phyloP scores from a whole-genome alignment of 2,888 invertebrate genomes.

The Xanthia icteritia region DNA sequence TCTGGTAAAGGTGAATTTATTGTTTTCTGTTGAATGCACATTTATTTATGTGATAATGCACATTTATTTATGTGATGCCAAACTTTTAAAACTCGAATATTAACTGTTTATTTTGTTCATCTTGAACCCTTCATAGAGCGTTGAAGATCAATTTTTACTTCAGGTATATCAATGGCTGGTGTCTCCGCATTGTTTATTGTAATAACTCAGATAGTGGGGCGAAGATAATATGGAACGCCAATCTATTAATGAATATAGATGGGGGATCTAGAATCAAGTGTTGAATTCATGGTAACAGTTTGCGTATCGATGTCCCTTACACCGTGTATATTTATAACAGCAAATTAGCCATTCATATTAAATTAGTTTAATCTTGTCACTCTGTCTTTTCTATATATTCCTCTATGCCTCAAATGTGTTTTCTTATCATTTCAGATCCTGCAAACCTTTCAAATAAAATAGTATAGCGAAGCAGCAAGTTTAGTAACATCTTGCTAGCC shows the following conservation, averaged over 20 bases:
- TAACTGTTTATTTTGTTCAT: no score
- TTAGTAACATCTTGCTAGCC: slow-evolving; percentile 10
- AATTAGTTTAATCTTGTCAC: neutral
- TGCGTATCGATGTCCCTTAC: no score
- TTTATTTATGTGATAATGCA: neutral
- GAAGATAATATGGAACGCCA: neutral
- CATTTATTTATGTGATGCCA: neutral
- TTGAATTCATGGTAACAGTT: no score
- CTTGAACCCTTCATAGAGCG: neutral
- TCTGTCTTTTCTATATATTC: neutral
- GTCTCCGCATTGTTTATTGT: no score
- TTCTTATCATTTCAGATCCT: slow-evolving; percentile 23
- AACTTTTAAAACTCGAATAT: no score
- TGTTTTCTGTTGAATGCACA: neutral
- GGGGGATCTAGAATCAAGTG: no score
- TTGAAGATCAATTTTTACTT: neutral
- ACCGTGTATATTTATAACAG: neutral
- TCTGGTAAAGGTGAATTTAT: slow-evolving; percentile 26
- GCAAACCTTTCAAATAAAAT: slow-evolving; percentile 3
- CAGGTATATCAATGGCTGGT: no score
- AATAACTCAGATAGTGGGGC: neutral
- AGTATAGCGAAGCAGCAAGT: neutral
- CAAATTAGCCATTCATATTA: neutral
- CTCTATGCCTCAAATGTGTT: neutral
- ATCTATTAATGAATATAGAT: neutral